Percentiles rank a stretch among this genome's conserved stretches.
Evolutionary conservation across 1,140 invertebrate genomes (phyloP).

Genomic region (Platyura marginata): DNA sequence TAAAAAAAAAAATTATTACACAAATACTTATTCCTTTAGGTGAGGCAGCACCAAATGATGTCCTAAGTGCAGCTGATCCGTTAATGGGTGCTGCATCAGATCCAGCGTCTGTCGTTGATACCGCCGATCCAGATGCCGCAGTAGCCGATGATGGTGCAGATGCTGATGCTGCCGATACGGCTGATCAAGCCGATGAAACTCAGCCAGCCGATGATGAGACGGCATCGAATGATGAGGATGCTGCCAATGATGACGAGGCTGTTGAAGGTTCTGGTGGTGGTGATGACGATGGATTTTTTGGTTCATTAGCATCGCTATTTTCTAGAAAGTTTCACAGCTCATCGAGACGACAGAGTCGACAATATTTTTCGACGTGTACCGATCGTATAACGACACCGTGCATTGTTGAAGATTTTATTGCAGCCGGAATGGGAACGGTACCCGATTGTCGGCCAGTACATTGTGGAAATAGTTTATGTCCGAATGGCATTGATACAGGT

Average conservation of each 20-base stretch:
- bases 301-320: constrained; percentile 13
- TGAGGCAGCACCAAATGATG: not conserved
- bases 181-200: constrained; percentile 5
- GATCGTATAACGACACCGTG: constrained; percentile 62
- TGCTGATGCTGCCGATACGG: not conserved
- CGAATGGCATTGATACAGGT: constrained; percentile 27
- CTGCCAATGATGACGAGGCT: constrained; percentile 10
- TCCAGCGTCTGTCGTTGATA: not conserved
- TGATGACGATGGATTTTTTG: no score
- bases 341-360: constrained; percentile 11
- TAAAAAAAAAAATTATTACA: no score
- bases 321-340: constrained; percentile 9
- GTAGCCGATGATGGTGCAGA: not conserved
- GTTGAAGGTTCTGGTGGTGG: constrained; percentile 23
- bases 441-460: constrained; percentile 35
- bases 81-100: not conserved
- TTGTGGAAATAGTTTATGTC: constrained; percentile 52
- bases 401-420: constrained; percentile 62
- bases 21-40: no score
- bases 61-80: not conserved
- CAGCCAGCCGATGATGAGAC: not conserved
- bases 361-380: constrained; percentile 32
- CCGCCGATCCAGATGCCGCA: not conserved
- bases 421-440: constrained; percentile 26
- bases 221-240: not conserved